A percentile compares a stretch with the other conserved stretches of the same genome.
Conservation (phyloP, 2,888 invertebrate species). For the Agelastica alni region DNA sequence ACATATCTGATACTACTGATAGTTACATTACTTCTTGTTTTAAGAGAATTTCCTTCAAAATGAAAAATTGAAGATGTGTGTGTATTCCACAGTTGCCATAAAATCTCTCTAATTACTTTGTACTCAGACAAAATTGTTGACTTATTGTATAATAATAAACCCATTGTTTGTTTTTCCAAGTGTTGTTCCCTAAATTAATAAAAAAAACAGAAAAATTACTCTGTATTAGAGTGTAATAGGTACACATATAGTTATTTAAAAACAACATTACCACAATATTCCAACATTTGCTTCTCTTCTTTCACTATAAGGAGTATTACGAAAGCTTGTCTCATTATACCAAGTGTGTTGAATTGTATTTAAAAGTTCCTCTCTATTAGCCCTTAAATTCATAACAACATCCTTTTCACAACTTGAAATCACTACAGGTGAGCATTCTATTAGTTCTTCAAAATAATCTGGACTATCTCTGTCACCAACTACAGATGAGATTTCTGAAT, state of each 20-base stretch:
- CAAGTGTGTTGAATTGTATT: slow-evolving; percentile 48
- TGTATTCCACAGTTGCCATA: slow-evolving; percentile 51
- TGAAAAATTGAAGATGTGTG: slow-evolving; percentile 48
- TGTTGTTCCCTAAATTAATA: slow-evolving; percentile 48
- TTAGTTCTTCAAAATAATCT: slow-evolving; percentile 6
- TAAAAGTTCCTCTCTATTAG: slow-evolving; percentile 41
- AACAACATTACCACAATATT: slow-evolving; percentile 46
- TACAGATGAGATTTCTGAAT: slow-evolving; percentile 29
- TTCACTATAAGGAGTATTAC: slow-evolving; percentile 44
- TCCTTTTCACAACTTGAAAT: slow-evolving; percentile 33
- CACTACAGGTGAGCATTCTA: slow-evolving; percentile 19
- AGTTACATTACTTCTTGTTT: slow-evolving; percentile 46
- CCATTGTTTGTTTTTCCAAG: slow-evolving; percentile 42
- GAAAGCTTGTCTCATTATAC: slow-evolving; percentile 44
- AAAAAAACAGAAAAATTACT: slow-evolving; percentile 4
- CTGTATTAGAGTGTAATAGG: background rate
- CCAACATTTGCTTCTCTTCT: slow-evolving; percentile 49
- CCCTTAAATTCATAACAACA: slow-evolving; percentile 39
- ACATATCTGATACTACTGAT: slow-evolving; percentile 50
- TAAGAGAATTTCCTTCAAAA: slow-evolving; percentile 44
- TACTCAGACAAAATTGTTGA: slow-evolving; percentile 51
- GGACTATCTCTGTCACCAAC: slow-evolving; percentile 20
- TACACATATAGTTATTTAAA: no score
- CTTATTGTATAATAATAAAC: slow-evolving; percentile 41
- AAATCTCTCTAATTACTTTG: slow-evolving; percentile 52